Conservation (phyloP, 2,797 vertebrate genomes). For the Gallirallus australis region DNA sequence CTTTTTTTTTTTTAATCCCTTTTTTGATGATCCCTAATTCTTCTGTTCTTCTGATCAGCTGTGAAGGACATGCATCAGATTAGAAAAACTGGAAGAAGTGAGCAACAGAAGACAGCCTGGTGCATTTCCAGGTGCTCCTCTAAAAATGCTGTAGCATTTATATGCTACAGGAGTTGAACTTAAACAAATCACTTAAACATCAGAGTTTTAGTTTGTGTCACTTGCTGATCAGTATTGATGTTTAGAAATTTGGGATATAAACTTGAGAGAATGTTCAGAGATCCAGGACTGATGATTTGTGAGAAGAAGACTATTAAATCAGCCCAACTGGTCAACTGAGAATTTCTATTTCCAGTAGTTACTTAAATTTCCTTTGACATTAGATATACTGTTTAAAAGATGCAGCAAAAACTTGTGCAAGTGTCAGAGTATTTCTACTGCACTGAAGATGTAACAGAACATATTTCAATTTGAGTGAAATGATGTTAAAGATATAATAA, state of each 20-base stretch:
- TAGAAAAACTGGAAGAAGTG: background rate
- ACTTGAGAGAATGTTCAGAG: background rate
- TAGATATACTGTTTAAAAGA: background rate
- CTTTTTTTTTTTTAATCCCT: background rate
- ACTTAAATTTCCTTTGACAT: background rate
- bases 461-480: slow-evolving; percentile 45
- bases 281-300: accelerated
- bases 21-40: background rate
- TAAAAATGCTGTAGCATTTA: background rate
- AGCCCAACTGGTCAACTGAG: background rate
- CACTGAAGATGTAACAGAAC: slow-evolving; percentile 1
- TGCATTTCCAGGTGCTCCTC: background rate
- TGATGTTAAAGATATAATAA: slow-evolving; percentile 40
- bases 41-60: background rate
- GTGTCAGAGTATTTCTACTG: background rate
- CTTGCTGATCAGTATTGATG: background rate
- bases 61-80: background rate
- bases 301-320: background rate
- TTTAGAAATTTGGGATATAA: background rate
- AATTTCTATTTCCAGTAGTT: background rate
- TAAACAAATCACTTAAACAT: background rate
- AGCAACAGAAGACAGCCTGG: background rate
- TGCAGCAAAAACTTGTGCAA: slow-evolving; percentile 12
- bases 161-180: background rate
- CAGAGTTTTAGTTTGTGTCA: background rate